phyloP scores from a whole-genome alignment of 92 coral and sea anemone species.

The Scolanthus callimorphus region DNA sequence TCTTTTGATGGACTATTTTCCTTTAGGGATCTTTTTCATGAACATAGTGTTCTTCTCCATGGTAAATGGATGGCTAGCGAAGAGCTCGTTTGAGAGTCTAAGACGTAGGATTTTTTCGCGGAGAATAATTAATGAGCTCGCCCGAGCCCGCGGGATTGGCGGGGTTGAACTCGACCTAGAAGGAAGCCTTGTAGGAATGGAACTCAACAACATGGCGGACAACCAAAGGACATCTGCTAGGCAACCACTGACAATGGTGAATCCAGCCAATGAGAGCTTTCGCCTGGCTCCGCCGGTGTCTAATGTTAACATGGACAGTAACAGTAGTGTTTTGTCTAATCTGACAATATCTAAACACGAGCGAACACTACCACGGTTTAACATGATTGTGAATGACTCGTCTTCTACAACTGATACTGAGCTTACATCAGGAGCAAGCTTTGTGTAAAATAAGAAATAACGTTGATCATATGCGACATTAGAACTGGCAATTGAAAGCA shows the following conservation, averaged over 20 bases:
- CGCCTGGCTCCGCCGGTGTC: constrained; percentile 69
- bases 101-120: constrained; percentile 49
- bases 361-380: constrained; percentile 60
- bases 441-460: too few relatives aligned
- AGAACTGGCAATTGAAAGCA: too few relatives aligned
- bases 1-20: constrained; percentile 55
- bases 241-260: constrained; percentile 39
- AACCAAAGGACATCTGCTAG: constrained; percentile 13
- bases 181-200: constrained; percentile 12
- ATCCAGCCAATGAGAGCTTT: constrained; percentile 69
- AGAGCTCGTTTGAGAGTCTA: constrained; percentile 53
- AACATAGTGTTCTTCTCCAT: constrained; percentile 73
- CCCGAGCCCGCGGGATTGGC: constrained; percentile 14
- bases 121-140: constrained; percentile 30
- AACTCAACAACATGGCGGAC: constrained; percentile 48
- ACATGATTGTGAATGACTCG: constrained; percentile 44
- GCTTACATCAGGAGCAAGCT: too few relatives aligned
- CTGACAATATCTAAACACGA: constrained; percentile 57
- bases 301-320: constrained; percentile 62
- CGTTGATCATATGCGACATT: too few relatives aligned
- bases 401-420: not conserved
- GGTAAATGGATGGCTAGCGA: constrained; percentile 73
- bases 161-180: constrained; percentile 10
- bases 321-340: constrained; percentile 49
- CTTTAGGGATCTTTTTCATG: constrained; percentile 81